Conservation (phyloP, 2,797 vertebrate genomes). For the Chrysocyon brachyurus region DNA sequence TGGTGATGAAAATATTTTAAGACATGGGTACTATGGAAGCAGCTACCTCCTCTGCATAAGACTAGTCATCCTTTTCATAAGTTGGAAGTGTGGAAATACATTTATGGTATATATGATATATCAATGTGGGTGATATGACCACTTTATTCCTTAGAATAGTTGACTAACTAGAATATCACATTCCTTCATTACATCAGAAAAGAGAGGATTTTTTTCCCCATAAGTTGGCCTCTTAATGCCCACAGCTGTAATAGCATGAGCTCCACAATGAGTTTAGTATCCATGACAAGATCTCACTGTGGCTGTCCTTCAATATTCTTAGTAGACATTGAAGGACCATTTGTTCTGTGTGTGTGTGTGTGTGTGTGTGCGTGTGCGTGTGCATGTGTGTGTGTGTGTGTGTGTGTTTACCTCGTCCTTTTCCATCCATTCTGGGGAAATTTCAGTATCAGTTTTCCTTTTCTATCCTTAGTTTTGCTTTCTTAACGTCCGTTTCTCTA, state of each 20-base stretch:
- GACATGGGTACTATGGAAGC: not conserved
- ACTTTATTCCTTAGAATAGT: not conserved
- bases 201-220: not conserved
- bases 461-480: not conserved
- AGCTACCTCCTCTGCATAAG: slow-evolving; percentile 1
- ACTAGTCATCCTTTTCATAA: not conserved
- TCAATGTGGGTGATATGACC: not conserved
- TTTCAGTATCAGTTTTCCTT: not conserved
- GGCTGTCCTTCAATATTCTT: not conserved
- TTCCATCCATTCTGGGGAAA: not conserved
- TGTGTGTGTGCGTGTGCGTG: not conserved
- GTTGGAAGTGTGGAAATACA: not conserved
- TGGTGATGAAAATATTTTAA: slow-evolving; percentile 62
- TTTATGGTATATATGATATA: not conserved
- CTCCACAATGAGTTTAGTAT: not conserved
- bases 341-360: not conserved
- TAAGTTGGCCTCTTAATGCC: not conserved
- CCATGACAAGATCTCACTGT: not conserved
- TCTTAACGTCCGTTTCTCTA: not conserved
- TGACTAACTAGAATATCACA: not conserved
- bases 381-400: not conserved
- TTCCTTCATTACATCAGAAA: not conserved
- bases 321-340: not conserved
- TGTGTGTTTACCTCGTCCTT: not conserved
- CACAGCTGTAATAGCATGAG: not conserved